Conservation (phyloP, 2,888 invertebrate genomes). For the Cryptosula pallasiana region DNA sequence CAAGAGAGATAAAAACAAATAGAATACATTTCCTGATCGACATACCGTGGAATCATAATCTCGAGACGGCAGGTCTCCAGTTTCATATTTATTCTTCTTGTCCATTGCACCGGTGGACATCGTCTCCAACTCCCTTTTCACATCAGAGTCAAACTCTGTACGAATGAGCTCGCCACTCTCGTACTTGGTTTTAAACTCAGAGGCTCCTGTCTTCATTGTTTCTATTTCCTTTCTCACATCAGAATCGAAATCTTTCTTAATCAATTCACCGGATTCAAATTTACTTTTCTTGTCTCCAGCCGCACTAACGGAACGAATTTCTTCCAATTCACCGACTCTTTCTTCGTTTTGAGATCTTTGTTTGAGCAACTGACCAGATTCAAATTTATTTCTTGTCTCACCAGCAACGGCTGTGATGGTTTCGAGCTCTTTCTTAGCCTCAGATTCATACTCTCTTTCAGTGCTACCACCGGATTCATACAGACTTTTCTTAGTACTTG, state of each 20-base stretch:
- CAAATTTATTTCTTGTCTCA: conserved; percentile 9
- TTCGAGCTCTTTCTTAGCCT: conserved; percentile 11
- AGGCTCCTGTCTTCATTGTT: neutral
- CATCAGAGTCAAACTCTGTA: conserved; percentile 5
- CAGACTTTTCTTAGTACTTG: neutral
- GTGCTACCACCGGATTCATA: neutral
- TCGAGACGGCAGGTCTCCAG: neutral
- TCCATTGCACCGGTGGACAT: neutral
- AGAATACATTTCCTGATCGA: neutral
- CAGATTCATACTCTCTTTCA: conserved; percentile 1
- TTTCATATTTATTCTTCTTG: conserved; percentile 14
- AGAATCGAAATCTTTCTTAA: neutral
- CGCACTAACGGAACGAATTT: neutral
- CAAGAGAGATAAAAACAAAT: neutral
- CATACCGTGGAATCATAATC: neutral
- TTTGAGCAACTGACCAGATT: neutral
- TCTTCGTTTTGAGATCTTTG: neutral
- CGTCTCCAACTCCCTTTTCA: neutral
- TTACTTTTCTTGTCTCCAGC: neutral
- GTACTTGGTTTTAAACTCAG: neutral
- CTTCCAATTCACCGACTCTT: neutral
- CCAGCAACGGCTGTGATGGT: neutral
- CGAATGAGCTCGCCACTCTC: conserved; percentile 14
- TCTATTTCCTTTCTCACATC: conserved; percentile 3
- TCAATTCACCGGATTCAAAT: conserved; percentile 11